A percentile compares a stretch with the other conserved stretches of the same genome.
Evolutionary conservation across 2,888 invertebrate species (phyloP).

Genomic region (Mimachlamys varia): DNA sequence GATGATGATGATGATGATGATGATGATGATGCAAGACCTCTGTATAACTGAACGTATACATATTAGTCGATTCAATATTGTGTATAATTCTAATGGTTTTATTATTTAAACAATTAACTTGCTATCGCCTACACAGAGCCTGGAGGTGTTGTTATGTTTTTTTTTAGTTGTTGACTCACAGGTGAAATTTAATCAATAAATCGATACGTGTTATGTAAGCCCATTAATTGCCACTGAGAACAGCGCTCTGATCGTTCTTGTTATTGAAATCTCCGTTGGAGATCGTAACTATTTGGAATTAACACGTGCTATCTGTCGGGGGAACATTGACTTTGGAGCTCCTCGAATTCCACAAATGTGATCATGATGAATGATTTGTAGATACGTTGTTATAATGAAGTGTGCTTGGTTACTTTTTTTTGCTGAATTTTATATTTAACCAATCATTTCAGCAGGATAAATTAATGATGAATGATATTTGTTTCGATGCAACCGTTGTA

Average conservation of each 20-base stretch:
- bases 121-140: not conserved
- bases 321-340: not conserved
- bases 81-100: not conserved
- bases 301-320: not conserved
- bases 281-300: not conserved
- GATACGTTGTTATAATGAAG: not conserved
- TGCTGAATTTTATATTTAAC: not conserved
- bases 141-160: not conserved
- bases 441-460: no score
- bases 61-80: not conserved
- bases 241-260: not conserved
- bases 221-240: not conserved
- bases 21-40: not conserved
- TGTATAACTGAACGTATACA: no score
- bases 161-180: constrained; percentile 12
- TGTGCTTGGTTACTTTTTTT: not conserved
- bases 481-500: not conserved
- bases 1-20: not conserved
- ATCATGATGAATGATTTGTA: not conserved
- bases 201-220: not conserved
- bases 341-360: not conserved
- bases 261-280: not conserved
- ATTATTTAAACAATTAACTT: not conserved
- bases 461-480: no score
- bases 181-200: not conserved